Conservation (phyloP, 64 coral and sea anemone species). For the Trachythela sp. region DNA sequence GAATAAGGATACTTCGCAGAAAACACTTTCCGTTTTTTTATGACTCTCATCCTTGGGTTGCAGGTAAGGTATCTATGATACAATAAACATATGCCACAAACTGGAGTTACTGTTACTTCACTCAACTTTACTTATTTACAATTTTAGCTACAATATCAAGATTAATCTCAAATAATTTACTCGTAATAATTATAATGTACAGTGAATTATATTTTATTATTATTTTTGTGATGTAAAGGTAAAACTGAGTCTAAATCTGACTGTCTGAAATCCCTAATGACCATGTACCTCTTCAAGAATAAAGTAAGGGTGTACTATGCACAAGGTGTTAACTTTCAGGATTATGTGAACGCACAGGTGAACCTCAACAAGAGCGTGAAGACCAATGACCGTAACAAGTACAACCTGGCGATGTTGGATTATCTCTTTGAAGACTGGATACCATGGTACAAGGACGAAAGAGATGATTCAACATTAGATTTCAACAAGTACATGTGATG, state of each 20-base stretch:
- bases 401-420: slow-evolving; percentile 10
- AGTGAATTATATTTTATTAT: no score
- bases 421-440: slow-evolving; percentile 22
- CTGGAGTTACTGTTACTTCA: no score
- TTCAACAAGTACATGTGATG: slow-evolving; percentile 13
- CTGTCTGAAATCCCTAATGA: slow-evolving; percentile 67
- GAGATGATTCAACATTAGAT: slow-evolving; percentile 26
- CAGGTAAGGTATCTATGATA: slow-evolving; percentile 25
- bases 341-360: background rate
- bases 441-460: background rate
- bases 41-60: slow-evolving; percentile 50
- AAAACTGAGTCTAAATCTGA: slow-evolving; percentile 56
- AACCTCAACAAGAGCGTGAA: background rate
- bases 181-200: no score
- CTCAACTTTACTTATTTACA: no score
- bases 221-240: background rate
- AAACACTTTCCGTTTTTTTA: slow-evolving; percentile 21
- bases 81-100: background rate
- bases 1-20: slow-evolving; percentile 37
- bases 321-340: background rate
- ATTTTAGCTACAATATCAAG: no score
- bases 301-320: slow-evolving; percentile 24
- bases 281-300: slow-evolving; percentile 44
- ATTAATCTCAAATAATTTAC: no score
- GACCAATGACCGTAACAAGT: background rate